These are phyloP conservation scores for Meloidogyne hapla DNA, from an alignment of 1,140 invertebrate genomes.

Conservation along the genomic window DNA sequence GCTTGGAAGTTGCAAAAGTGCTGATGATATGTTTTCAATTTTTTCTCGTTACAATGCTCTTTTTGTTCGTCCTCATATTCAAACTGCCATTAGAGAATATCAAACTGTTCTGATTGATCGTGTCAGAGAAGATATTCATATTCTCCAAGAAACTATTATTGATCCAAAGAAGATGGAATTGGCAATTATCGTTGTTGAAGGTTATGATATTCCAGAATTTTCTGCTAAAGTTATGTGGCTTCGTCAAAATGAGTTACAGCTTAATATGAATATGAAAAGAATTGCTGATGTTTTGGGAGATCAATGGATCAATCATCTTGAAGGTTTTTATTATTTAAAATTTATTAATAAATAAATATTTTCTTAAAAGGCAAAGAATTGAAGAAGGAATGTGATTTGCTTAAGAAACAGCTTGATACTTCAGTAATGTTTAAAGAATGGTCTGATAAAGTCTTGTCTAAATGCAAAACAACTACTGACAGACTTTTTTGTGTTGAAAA, in stretches of 20 bases:
- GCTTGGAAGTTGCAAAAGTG: conserved; percentile 93
- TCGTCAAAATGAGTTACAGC: conserved; percentile 90
- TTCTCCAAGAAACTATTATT: conserved; percentile 96
- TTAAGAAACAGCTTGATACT: conserved; percentile 85
- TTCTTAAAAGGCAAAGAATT: conserved; percentile 72
- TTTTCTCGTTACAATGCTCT: conserved; percentile 96
- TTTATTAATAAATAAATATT: neutral
- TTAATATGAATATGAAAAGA: conserved; percentile 90
- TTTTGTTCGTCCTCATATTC: conserved; percentile 95
- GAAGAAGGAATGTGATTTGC: conserved; percentile 95
- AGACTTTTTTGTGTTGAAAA: conserved; percentile 92
- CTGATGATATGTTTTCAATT: conserved; percentile 99
- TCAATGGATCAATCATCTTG: conserved; percentile 98
- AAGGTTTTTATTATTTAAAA: conserved; percentile 72
- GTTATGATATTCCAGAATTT: conserved; percentile 83
- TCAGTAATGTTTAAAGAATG: conserved; percentile 96
- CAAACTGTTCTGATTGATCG: conserved; percentile 94
- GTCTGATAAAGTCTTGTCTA: conserved; percentile 85
- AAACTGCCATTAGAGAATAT: conserved; percentile 96
- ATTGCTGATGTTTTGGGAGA: conserved; percentile 95
- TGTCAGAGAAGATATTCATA: conserved; percentile 90
- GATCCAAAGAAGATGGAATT: conserved; percentile 66
- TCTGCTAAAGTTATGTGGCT: conserved; percentile 98
- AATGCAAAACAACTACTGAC: conserved; percentile 86
- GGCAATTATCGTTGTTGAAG: conserved; percentile 19